Percentiles rank a stretch among this genome's conserved stretches.
Evolutionary conservation across 2,113 vertebrate genomes (phyloP).

Genomic region (Coracopsis vasa): DNA sequence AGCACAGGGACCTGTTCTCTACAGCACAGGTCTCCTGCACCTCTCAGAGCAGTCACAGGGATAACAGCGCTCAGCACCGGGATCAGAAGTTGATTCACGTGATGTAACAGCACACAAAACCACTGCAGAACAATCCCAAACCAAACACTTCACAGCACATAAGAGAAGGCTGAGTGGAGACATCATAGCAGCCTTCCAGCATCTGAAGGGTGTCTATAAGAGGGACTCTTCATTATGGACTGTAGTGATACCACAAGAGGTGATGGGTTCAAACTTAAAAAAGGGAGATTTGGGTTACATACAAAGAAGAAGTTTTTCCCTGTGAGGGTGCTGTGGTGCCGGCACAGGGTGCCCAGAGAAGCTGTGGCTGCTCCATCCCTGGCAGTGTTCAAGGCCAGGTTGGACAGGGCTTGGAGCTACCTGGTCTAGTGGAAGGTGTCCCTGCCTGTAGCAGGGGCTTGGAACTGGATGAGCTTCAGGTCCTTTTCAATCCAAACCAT

Average conservation of each 20-base stretch:
- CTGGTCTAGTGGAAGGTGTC: background rate
- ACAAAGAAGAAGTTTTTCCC: background rate
- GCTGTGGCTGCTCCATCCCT: background rate
- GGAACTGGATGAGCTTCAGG: background rate
- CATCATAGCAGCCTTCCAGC: background rate
- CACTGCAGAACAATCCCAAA: background rate
- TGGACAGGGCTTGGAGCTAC: background rate
- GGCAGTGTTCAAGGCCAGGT: background rate
- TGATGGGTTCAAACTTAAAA: background rate
- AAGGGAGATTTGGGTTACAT: background rate
- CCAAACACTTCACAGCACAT: background rate
- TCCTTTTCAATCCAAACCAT: background rate
- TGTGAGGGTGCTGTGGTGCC: background rate
- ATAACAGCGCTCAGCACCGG: fast-evolving
- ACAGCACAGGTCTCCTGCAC: fast-evolving
- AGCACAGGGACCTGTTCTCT: background rate
- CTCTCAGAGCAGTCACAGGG: fast-evolving
- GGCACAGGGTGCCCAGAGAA: background rate
- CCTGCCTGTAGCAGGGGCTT: background rate
- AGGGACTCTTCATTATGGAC: background rate
- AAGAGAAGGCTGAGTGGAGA: background rate
- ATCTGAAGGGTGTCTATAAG: background rate
- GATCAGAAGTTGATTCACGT: background rate
- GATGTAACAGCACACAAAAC: background rate
- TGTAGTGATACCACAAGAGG: background rate